These are phyloP conservation scores for Tanypteryx hageni DNA, from an alignment of 2,888 invertebrate genomes.

Conservation along the genomic window DNA sequence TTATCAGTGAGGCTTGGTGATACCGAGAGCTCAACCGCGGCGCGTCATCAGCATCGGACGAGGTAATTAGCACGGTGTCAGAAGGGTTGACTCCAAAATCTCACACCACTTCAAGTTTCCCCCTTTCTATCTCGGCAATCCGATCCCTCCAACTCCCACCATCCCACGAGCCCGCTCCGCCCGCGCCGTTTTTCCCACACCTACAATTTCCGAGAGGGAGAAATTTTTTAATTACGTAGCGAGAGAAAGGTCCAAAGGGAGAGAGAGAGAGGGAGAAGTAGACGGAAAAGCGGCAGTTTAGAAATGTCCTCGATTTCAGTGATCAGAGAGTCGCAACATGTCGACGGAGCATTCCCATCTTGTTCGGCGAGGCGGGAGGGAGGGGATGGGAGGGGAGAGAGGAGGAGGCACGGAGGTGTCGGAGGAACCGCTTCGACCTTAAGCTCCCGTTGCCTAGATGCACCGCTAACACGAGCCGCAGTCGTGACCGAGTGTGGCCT, in stretches of 20 bases:
- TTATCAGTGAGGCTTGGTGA: conserved; percentile 53
- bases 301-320: background rate
- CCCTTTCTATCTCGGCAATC: background rate
- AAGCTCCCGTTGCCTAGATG: background rate
- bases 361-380: background rate
- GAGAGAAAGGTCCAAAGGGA: background rate
- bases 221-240: background rate
- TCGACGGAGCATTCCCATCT: background rate
- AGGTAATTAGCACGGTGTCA: conserved; percentile 58
- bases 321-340: conserved; percentile 28
- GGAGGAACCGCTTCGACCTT: background rate
- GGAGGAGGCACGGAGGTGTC: background rate
- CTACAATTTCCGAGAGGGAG: background rate
- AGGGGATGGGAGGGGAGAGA: no score
- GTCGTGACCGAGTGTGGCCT: conserved; percentile 24
- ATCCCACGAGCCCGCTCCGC: background rate
- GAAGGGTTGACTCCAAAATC: conserved; percentile 36
- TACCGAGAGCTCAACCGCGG: conserved; percentile 54
- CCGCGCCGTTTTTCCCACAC: background rate
- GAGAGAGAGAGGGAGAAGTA: background rate
- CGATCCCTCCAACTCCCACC: background rate
- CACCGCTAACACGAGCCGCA: background rate
- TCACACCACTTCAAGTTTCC: conserved; percentile 27
- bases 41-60: conserved; percentile 55
- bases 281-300: background rate